Conservation (phyloP, 1,140 invertebrate species). For the Zelostemma sp. region DNA sequence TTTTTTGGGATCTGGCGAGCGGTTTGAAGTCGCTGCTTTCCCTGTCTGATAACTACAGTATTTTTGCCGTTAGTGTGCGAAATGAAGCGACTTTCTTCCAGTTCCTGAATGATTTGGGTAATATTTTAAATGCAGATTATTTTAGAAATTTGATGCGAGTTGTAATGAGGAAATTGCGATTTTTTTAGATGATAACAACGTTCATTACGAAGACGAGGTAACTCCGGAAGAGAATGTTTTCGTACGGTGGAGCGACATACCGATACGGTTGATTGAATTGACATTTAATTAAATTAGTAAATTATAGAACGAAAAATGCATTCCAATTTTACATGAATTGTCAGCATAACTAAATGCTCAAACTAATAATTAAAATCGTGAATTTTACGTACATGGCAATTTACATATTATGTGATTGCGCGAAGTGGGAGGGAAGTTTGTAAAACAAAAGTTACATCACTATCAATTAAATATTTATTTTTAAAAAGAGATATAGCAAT, state of each 20-base stretch:
- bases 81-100: conserved; percentile 66
- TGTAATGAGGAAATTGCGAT: background rate
- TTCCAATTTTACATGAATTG: too few species aligned
- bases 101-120: conserved; percentile 68
- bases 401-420: background rate
- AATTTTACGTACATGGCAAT: conserved; percentile 1
- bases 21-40: conserved; percentile 62
- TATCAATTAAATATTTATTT: too few species aligned
- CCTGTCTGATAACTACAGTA: conserved; percentile 49
- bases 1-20: conserved; percentile 61
- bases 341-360: background rate
- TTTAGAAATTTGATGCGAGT: background rate
- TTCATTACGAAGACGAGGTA: conserved; percentile 52
- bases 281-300: conserved; percentile 22
- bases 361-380: background rate
- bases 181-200: conserved; percentile 50
- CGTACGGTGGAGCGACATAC: conserved; percentile 44
- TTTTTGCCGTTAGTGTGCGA: conserved; percentile 70
- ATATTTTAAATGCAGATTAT: background rate
- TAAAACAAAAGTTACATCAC: background rate
- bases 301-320: conserved; percentile 10
- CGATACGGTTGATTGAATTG: conserved; percentile 59
- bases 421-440: background rate
- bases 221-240: conserved; percentile 35
- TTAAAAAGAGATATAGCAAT: too few species aligned